phyloP scores from a whole-genome alignment of 1,140 invertebrate genomes.

The Apolygus lucorum region DNA sequence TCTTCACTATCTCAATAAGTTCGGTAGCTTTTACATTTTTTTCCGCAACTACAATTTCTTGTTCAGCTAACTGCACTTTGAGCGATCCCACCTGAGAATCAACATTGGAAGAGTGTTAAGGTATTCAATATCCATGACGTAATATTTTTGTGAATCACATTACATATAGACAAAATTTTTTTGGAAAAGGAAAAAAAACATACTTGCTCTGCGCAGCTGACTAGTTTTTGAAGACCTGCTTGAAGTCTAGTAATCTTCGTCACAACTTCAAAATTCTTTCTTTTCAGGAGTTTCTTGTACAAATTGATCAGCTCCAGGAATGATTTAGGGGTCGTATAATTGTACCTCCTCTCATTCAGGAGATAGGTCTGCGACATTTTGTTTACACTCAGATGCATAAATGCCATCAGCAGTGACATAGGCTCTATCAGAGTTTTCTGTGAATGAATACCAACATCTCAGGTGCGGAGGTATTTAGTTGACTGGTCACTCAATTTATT shows the following conservation, averaged over 20 bases:
- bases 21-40: constrained; percentile 86
- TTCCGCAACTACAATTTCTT: constrained; percentile 77
- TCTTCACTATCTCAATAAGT: constrained; percentile 79
- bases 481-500: too few species aligned
- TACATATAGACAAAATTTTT: too few species aligned
- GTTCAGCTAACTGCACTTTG: constrained; percentile 70
- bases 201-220: constrained; percentile 72
- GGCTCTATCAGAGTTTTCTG: constrained; percentile 49
- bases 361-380: constrained; percentile 73
- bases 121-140: too few species aligned
- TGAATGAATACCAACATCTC: too few species aligned
- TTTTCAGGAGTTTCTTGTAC: constrained; percentile 70
- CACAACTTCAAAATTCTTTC: constrained; percentile 68
- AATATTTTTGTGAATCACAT: too few species aligned
- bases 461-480: too few species aligned
- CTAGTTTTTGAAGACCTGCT: constrained; percentile 79
- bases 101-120: too few species aligned
- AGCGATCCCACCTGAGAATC: constrained; percentile 50
- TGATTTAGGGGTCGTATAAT: constrained; percentile 92
- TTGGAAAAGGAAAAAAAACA: constrained; percentile 31
- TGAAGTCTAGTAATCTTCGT: constrained; percentile 70
- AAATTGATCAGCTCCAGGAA: constrained; percentile 89
- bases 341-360: constrained; percentile 80
- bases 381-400: constrained; percentile 81
- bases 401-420: constrained; percentile 82